phyloP scores from a whole-genome alignment of 2,888 invertebrate genomes.

The Rugalucina vietnamica region DNA sequence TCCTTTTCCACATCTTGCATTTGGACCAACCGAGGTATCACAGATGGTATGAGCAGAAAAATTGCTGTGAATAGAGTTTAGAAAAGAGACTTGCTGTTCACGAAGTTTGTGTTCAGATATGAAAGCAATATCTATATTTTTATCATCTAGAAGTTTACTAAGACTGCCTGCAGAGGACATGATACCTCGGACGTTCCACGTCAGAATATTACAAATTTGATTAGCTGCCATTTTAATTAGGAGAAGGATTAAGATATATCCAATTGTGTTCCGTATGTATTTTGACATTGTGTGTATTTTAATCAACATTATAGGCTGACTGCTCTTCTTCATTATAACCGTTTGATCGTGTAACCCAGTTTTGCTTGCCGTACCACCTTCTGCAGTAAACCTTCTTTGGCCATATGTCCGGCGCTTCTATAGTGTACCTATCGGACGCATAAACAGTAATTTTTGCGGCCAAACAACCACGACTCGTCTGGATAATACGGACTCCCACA shows the following conservation, averaged over 20 bases:
- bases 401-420: too few relatives aligned
- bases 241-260: background rate
- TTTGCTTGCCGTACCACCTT: background rate
- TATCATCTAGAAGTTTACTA: background rate
- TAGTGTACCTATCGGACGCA: too few relatives aligned
- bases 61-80: background rate
- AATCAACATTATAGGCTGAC: background rate
- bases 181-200: constrained; percentile 18
- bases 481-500: too few relatives aligned
- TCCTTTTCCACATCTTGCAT: constrained; percentile 8
- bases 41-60: background rate
- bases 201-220: background rate
- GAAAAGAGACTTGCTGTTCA: background rate
- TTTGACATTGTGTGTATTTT: background rate
- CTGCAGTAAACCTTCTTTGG: background rate
- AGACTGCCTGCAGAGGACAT: constrained; percentile 19
- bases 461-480: too few relatives aligned
- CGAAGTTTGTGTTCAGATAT: constrained; percentile 17
- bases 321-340: background rate
- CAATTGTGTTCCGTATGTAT: background rate
- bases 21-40: background rate
- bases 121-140: constrained; percentile 13
- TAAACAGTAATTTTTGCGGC: too few relatives aligned
- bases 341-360: background rate
- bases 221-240: background rate